Evolutionary conservation across 2,888 invertebrate species (phyloP), one percentile per base, ranked within the genome.

Genomic region (Osmoderma eremita): DNA sequence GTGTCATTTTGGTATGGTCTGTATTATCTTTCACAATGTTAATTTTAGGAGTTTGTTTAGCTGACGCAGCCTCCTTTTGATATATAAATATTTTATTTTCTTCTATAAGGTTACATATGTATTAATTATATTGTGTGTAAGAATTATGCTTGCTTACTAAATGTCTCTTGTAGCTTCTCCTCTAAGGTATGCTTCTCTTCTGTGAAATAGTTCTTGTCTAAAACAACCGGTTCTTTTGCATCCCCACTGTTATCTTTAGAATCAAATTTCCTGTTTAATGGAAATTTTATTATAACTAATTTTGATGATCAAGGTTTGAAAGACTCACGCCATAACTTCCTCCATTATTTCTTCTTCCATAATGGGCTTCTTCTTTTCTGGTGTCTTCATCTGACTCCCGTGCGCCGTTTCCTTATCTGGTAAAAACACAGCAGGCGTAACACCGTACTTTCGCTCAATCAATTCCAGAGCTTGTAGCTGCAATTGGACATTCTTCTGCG

Each of bases 401-500:
- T 67, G 67, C 3, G 65, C 63, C 45, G 63, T 49, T 67, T 83
- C 83, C 10, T 81, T 76, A 24, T 85, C 85, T 0, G 86, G 82
- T 17, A 87, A 78, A 77, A 88, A 87, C n/a, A 88, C 84, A 62
- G 86, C 86, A 0, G 88, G 91, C 76, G 88, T 88, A 54, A 87
- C 81, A 13, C 91, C 90, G 75, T 89, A 92, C 73, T 91, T 89
- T 75, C 90, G 87, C 78, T 94, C 93, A 63, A 95, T 91, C 75
- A 94, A 84, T 81, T 94, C 94, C 72, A 95, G 81, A 0, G 94
- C 94, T 85, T 97, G 91, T 69, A 97, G 83, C 79, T 97, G 97
- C 38, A 97, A 84, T 78, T 96, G 95, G 20, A 96, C 89, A 81
- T 97, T 97, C 76, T 94, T 91, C 79, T 95, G 93, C 5, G 91